These are phyloP conservation scores for Montipora efflorescens DNA, from an alignment of 64 coral and sea anemone genomes.

Conservation along the genomic window DNA sequence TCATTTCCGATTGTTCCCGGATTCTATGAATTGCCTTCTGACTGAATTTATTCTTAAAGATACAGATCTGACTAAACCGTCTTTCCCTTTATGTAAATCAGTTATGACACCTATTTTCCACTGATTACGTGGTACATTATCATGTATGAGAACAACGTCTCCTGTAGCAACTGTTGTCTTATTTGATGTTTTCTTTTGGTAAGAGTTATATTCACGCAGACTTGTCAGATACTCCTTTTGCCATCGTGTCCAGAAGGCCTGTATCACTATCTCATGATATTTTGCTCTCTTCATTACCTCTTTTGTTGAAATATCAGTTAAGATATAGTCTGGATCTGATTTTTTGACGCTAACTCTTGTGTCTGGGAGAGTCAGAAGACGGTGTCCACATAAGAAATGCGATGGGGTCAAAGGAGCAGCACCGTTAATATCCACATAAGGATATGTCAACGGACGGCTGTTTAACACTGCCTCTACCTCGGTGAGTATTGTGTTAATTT, in stretches of 20 bases:
- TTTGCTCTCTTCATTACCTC: not conserved
- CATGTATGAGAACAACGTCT: too few relatives aligned
- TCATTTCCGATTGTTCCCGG: slow-evolving; percentile 16
- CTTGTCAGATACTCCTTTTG: too few relatives aligned
- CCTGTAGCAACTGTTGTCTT: too few relatives aligned
- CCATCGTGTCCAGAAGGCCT: slow-evolving; percentile 18
- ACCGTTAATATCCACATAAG: slow-evolving; percentile 35
- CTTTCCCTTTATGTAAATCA: too few relatives aligned
- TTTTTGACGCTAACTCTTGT: not conserved
- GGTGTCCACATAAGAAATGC: too few relatives aligned
- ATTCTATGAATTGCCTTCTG: slow-evolving; percentile 44
- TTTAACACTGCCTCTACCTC: slow-evolving; percentile 57
- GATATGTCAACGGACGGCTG: too few relatives aligned
- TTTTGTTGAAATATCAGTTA: not conserved
- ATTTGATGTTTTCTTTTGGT: too few relatives aligned
- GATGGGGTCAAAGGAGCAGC: slow-evolving; percentile 38
- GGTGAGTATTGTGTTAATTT: slow-evolving; percentile 44
- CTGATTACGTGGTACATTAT: too few relatives aligned
- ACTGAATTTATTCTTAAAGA: too few relatives aligned
- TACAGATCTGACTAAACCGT: too few relatives aligned
- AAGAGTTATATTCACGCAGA: too few relatives aligned
- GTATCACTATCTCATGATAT: slow-evolving; percentile 4
- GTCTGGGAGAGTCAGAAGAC: not conserved
- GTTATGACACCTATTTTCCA: too few relatives aligned
- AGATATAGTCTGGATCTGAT: not conserved